These are phyloP conservation scores for Protomyctophum bolini DNA, from an alignment of 2,113 vertebrate species.

Conservation along the genomic window DNA sequence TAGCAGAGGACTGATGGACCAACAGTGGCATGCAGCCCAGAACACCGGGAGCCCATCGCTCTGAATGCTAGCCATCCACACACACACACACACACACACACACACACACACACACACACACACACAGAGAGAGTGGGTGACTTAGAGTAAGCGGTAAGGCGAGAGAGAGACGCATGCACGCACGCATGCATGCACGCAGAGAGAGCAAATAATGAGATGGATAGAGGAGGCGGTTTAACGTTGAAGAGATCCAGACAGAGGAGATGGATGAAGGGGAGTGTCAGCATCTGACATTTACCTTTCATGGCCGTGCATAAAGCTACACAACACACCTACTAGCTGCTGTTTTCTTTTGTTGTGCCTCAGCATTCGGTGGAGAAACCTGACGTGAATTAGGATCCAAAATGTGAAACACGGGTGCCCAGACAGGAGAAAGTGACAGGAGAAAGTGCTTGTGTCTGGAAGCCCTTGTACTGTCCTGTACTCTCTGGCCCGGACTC, in stretches of 20 bases:
- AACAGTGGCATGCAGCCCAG: constrained; percentile 69
- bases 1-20: constrained; percentile 71
- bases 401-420: not conserved
- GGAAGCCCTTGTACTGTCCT: too few species aligned
- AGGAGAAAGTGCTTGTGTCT: not conserved
- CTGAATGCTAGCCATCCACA: constrained; percentile 10
- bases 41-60: constrained; percentile 59
- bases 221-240: constrained; percentile 29
- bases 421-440: not conserved
- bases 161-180: too few species aligned
- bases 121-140: not conserved
- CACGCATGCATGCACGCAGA: constrained; percentile 22
- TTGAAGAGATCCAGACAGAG: constrained; percentile 43
- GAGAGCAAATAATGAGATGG: constrained; percentile 35
- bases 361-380: not conserved
- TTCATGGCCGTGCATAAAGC: not conserved
- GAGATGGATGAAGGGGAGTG: constrained; percentile 21
- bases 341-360: not conserved
- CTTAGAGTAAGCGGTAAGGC: too few species aligned
- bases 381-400: not conserved
- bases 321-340: not conserved
- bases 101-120: not conserved
- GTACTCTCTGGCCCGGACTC: too few species aligned
- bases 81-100: not conserved
- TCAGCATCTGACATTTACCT: constrained; percentile 35